A percentile compares a stretch with the other conserved stretches of the same genome.
phyloP scores from a whole-genome alignment of 2,888 invertebrate species.

The Bursaphelenchus okinawaensis region DNA sequence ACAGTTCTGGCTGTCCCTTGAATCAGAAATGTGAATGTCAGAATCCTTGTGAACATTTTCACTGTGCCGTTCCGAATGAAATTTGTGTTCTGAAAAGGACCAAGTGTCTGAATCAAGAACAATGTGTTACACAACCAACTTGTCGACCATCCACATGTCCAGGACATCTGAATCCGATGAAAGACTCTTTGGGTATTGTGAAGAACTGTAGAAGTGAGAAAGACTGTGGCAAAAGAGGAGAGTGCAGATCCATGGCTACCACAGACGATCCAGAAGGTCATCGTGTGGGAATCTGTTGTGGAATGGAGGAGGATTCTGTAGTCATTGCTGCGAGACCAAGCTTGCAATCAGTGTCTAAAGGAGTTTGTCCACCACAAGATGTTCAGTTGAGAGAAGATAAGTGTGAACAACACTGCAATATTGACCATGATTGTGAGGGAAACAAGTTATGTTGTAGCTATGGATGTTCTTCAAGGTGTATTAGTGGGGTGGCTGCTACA shows the following conservation, averaged over 20 bases:
- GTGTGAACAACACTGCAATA: slow-evolving; percentile 14
- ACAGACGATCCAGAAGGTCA: neutral
- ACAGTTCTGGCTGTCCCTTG: slow-evolving; percentile 35
- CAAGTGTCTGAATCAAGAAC: slow-evolving; percentile 21
- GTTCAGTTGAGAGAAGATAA: neutral
- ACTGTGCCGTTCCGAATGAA: slow-evolving; percentile 26
- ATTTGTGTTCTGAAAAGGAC: slow-evolving; percentile 29
- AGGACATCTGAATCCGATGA: neutral
- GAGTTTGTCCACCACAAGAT: neutral
- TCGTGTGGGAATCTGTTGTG: slow-evolving; percentile 22
- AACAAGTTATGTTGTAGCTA: slow-evolving; percentile 24
- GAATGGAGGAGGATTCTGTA: neutral
- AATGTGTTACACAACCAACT: slow-evolving; percentile 31
- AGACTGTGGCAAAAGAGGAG: slow-evolving; percentile 14
- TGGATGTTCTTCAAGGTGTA: slow-evolving; percentile 24
- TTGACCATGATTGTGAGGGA: slow-evolving; percentile 26
- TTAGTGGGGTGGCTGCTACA: slow-evolving; percentile 25
- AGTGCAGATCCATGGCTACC: slow-evolving; percentile 13
- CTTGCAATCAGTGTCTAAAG: neutral
- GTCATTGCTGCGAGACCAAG: no score
- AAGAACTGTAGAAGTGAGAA: slow-evolving; percentile 17
- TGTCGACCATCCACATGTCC: slow-evolving; percentile 30
- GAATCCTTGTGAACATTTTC: slow-evolving; percentile 35
- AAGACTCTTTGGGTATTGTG: neutral
- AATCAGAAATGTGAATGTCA: slow-evolving; percentile 38